Evolutionary conservation across 1,140 invertebrate species (phyloP), one percentile per base, ranked within the genome.

Genomic region (Melipona quadrifasciata): DNA sequence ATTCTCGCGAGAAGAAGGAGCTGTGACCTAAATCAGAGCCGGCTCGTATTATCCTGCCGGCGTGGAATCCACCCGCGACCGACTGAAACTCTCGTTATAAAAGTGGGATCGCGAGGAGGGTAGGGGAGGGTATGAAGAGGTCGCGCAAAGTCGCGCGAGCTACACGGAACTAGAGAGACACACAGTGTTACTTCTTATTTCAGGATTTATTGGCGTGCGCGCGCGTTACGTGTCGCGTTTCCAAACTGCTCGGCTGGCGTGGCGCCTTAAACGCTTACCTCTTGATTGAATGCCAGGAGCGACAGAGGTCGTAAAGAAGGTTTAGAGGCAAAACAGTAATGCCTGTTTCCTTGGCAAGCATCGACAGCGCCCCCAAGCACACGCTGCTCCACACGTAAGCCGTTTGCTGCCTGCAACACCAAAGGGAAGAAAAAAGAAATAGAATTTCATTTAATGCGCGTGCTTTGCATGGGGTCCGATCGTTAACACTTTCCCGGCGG

Each of bases 341-440:
- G 70, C 98, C 98, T 57, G 98, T 98, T 94, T 99, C 98, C 95
- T 99, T 99, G 82, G 97, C 97, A 85, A 99, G 95, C 97, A 98
- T 98, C 85, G 98, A 97, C 34, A 98, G 93, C n/a, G 96, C 96
- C 10, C 96, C 97, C 4, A 97, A 93, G 2, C 96, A 87, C 19
- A 97, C 95, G 87, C 96, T 97, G 80, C 95, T 94, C 95, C 96
- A 96, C 16, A 97, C 95, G 80, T 96, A 95, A 79, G 92, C 91
- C 72, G 92, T 93, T 65, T 92, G 90, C 78, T 93, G 93, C 58
- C 94, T 95, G 89, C 4, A 92, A 94, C 72, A 87, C 87, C 84
- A n/a, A 39, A 82, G 82, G 79, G 58, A 73, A 55, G 82, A 73
- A 82, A 71, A 39, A 39, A 31, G 8, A 47, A 47, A 47, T 47